Base-by-base conservation (phyloP, 1,140 invertebrate species). In the Heliconius himera region DNA sequence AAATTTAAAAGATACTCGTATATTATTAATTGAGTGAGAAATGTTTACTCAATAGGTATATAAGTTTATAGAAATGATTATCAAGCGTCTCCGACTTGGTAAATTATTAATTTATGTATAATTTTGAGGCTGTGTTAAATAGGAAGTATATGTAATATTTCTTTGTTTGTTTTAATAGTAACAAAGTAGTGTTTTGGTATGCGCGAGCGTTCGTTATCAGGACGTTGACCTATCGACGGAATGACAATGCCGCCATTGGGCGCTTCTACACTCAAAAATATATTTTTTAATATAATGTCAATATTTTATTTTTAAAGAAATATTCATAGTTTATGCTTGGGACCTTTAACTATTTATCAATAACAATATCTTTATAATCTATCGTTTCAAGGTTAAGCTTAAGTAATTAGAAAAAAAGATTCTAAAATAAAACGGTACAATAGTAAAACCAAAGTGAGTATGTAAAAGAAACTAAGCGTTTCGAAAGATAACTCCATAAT, bases 151-250 rank as follows among this genome's bases (percentile, higher is more conserved):
- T 66, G 60, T 66, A 16, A 66, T 29, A 66, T 66, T 66, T 66
- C 60, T 66, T 66, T 66, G 60, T 66, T 66, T 66, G 60, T 66
- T 22, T 66, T 26, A 66, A 66, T 66, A 66, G 60, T 66, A 66
- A 26, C 56, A 66, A 66, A 29, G 60, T 66, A 72, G 33, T 72
- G 70, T 38, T 41, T 72, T 38, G 49, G 46, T 66, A 66, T 66
- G 60, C 60, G 60, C 60, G 26, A 36, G 38, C 51, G 56, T 56
- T 36, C 56, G 54, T 76, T 76, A 76, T 76, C 74, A 76, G 74
- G 74, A 41, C 74, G 36, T 70, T 76, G 54, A 76, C 74, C 74
- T 70, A 70, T 41, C 46, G 20, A 38, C 38, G 33, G 38, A 9
- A 38, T 72, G 70, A 72, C 70, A 72, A 72, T 38, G 38, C n/a